Evolutionary conservation across 2,113 vertebrate genomes (phyloP).

Genomic region (Engystomops pustulosus): DNA sequence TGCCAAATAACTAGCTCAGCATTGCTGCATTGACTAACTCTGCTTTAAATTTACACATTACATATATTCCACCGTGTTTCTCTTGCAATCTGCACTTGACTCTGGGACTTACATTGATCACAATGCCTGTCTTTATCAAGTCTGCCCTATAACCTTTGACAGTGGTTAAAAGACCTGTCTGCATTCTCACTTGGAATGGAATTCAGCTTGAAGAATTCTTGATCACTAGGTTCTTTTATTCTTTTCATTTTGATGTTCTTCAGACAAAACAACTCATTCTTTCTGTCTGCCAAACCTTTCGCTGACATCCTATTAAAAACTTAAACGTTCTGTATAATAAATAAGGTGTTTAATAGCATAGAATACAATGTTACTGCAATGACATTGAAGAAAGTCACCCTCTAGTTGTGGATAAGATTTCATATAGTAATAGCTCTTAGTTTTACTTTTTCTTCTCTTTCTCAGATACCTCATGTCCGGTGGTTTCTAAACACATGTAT

Average conservation of each 20-base stretch:
- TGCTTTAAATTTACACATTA: neutral
- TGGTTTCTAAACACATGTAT: too few species aligned
- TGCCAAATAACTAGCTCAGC: neutral
- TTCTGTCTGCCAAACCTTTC: neutral
- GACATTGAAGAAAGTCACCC: too few species aligned
- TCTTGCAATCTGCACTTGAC: constrained; percentile 11
- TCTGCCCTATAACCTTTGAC: neutral
- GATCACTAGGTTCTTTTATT: constrained; percentile 6
- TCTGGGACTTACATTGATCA: neutral
- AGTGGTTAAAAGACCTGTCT: neutral
- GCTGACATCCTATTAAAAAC: neutral
- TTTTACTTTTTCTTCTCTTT: too few species aligned
- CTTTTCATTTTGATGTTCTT: constrained; percentile 10
- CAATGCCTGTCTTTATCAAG: neutral
- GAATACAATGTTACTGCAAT: too few species aligned
- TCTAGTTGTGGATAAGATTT: too few species aligned
- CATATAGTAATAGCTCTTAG: too few species aligned
- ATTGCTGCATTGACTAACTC: neutral
- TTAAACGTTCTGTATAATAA: too few species aligned
- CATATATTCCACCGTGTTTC: neutral
- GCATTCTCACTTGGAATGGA: constrained; percentile 2
- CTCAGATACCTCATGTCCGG: too few species aligned
- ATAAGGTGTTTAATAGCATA: too few species aligned
- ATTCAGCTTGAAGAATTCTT: neutral
- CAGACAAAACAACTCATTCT: neutral